Conservation (phyloP, 2,888 invertebrate genomes). For the Sturmia bella region DNA sequence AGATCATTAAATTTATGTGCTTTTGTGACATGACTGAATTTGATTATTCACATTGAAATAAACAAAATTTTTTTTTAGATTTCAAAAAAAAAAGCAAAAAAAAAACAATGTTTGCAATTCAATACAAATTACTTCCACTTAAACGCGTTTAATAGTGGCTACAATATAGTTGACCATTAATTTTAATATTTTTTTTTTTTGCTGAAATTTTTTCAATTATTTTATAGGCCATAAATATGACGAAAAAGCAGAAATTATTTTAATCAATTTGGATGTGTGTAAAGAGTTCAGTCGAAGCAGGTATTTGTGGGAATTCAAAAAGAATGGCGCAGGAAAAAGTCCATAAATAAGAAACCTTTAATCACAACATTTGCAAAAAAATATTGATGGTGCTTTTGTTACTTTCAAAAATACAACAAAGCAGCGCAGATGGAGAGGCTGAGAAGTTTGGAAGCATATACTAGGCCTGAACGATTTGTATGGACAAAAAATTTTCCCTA, state of each 20-base stretch:
- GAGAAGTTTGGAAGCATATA: no score
- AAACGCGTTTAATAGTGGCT: slow-evolving; percentile 58
- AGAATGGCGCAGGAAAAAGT: no score
- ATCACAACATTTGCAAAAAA: no score
- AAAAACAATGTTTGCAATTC: slow-evolving; percentile 36
- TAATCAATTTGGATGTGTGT: background rate
- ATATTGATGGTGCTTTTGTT: no score
- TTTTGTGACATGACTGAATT: slow-evolving; percentile 59
- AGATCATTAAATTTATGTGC: slow-evolving; percentile 51
- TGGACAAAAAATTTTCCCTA: no score
- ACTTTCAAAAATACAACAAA: no score
- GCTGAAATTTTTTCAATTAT: slow-evolving; percentile 30
- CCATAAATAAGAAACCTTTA: no score
- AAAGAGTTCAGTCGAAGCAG: slow-evolving; percentile 28
- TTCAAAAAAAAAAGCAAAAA: background rate
- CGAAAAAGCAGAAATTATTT: slow-evolving; percentile 33
- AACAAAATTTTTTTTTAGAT: slow-evolving; percentile 20
- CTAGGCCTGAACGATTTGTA: no score
- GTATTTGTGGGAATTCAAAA: slow-evolving; percentile 17
- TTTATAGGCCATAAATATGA: slow-evolving; percentile 59
- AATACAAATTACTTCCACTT: slow-evolving; percentile 60
- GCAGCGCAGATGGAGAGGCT: no score
- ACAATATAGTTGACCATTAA: slow-evolving; percentile 41
- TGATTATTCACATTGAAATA: slow-evolving; percentile 51
- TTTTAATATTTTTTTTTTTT: slow-evolving; percentile 11